Conservation (phyloP, 2,888 invertebrate species). For the Ditylenchus weischeri region DNA sequence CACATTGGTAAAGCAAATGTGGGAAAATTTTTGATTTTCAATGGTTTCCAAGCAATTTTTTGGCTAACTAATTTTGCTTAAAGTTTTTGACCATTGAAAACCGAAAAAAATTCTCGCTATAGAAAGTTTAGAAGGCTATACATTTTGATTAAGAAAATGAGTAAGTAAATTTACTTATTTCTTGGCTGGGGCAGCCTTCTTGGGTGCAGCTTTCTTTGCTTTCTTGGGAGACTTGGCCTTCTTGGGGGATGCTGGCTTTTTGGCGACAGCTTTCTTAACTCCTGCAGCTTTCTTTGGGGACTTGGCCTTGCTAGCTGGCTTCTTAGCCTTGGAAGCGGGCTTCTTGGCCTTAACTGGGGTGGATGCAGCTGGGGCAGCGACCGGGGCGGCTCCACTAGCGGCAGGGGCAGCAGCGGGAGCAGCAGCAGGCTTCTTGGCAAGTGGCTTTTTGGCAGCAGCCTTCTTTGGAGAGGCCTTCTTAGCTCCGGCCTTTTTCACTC, state of each 20-base stretch:
- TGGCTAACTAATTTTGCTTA: too few relatives aligned
- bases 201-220: neutral
- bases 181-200: neutral
- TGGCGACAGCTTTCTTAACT: slow-evolving; percentile 5
- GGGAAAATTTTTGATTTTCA: too few relatives aligned
- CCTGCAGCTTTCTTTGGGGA: slow-evolving; percentile 5
- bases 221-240: slow-evolving; percentile 9
- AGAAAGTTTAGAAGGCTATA: too few relatives aligned
- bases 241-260: slow-evolving; percentile 7
- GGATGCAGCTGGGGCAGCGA: neutral
- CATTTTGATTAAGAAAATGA: too few relatives aligned
- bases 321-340: slow-evolving; percentile 21
- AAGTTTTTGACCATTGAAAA: too few relatives aligned
- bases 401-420: slow-evolving; percentile 8
- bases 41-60: too few relatives aligned
- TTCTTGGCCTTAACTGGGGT: slow-evolving; percentile 15
- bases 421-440: slow-evolving; percentile 29
- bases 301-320: slow-evolving; percentile 24
- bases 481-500: slow-evolving; percentile 15
- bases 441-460: slow-evolving; percentile 19
- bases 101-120: too few relatives aligned
- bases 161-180: too few relatives aligned
- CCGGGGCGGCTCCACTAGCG: neutral
- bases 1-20: neutral
- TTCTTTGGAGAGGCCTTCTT: slow-evolving; percentile 16